Base-by-base conservation (phyloP, 1,140 invertebrate species). In the Drosophila nigrodunni region DNA sequence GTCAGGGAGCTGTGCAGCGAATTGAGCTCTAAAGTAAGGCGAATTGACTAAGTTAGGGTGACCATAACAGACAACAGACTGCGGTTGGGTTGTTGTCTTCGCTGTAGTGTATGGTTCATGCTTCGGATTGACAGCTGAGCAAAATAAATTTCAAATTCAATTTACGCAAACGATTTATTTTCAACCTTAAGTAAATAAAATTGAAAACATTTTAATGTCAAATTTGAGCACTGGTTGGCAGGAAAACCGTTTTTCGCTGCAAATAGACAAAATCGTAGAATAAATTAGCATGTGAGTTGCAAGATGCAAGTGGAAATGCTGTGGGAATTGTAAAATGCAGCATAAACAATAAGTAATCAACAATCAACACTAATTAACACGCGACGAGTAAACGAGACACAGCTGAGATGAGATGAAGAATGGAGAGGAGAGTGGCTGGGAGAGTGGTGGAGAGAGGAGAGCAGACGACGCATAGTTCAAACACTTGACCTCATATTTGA, bases 401-500 rank as follows among this genome's bases (percentile, higher is more conserved):
- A 59, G 43, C 47, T 61, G 49, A 70, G 67, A n/a, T 21, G 30
- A 60, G 39, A 66, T 2, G 39, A 66, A 25, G 1, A 9, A 13
- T 11, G 21, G 58, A 35, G 35, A 65, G 52, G 44, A n/a, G 41
- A n/a, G 43, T 7, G 54, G 18, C 1, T 21, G 18, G 18, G 37
- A 52, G 46, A 37, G 50, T 18, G 39, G 18, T 9, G 30, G 47
- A 59, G 55, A 39, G 25, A 4, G 25, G 25, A 30, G 25, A 30
- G 25, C 6, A 30, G 4, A 30, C 2, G 57, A 47, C 77, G 69
- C 60, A 80, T 82, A 77, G 80, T 75, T 75, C 71, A 83, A 80
- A 80, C 85, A 89, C 85, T 88, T 88, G 83, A 88, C 83, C 83
- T 73, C 83, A 89, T 88, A 85, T 88, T 78, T 89, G 77, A 83